These are phyloP conservation scores for Tineola bisselliella DNA, from an alignment of 2,888 invertebrate genomes.

Conservation along the genomic window DNA sequence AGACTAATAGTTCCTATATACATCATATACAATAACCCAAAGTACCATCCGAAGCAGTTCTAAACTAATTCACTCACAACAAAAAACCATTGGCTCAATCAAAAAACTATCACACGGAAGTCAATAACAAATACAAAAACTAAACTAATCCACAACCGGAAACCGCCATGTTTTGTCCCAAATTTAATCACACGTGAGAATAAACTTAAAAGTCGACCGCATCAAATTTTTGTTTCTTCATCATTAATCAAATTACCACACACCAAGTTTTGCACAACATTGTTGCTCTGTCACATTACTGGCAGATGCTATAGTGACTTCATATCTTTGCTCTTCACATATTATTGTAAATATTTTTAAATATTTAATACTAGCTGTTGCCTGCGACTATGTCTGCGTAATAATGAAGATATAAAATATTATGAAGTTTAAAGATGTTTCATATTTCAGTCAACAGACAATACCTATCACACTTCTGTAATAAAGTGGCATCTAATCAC, in stretches of 20 bases:
- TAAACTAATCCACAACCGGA: background rate
- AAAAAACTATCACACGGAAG: background rate
- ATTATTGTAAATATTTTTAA: too few species aligned
- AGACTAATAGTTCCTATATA: too few species aligned
- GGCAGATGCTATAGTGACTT: background rate
- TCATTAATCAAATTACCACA: slow-evolving; percentile 7
- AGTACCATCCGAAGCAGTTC: too few species aligned
- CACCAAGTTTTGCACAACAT: slow-evolving; percentile 26
- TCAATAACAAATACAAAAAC: background rate
- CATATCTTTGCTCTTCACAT: too few species aligned
- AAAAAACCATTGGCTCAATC: background rate
- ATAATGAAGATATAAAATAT: too few species aligned
- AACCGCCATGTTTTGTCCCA: slow-evolving; percentile 21
- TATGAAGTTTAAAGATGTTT: too few species aligned
- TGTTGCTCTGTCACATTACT: slow-evolving; percentile 26
- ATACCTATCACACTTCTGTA: too few species aligned
- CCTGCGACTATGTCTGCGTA: too few species aligned
- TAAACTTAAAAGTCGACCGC: background rate
- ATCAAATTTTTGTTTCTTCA: background rate
- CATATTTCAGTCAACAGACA: too few species aligned
- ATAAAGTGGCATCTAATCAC: too few species aligned
- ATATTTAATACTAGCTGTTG: too few species aligned
- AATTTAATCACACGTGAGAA: slow-evolving; percentile 24
- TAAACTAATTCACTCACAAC: background rate
- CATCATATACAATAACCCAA: too few species aligned